Percentiles rank a stretch among this genome's conserved stretches.
Evolutionary conservation across 2,113 vertebrate genomes (phyloP).

Genomic region (Myrmecophaga tridactyla): DNA sequence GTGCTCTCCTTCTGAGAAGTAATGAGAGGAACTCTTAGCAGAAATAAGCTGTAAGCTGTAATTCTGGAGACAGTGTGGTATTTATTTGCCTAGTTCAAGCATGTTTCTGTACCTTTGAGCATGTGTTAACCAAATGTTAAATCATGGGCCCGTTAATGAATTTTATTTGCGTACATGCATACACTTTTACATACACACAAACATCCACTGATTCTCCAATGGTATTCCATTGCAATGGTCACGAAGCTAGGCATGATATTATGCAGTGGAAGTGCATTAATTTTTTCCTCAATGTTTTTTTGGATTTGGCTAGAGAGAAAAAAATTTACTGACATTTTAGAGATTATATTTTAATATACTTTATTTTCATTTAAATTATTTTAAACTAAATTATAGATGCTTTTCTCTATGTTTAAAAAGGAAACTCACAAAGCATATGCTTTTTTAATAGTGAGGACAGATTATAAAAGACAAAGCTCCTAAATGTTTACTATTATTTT

Average conservation of each 20-base stretch:
- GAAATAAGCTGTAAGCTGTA: background rate
- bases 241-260: background rate
- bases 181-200: background rate
- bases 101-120: conserved; percentile 13
- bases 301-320: background rate
- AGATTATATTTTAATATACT: background rate
- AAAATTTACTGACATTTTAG: conserved; percentile 12
- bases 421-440: background rate
- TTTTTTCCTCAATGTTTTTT: conserved; percentile 34
- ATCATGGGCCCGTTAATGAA: conserved; percentile 16
- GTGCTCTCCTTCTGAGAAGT: background rate
- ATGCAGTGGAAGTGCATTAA: conserved; percentile 4
- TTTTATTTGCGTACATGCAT: conserved; percentile 28
- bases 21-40: background rate
- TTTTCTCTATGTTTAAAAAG: conserved; percentile 18
- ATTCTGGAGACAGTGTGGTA: background rate
- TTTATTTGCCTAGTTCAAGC: background rate
- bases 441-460: conserved; percentile 28
- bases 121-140: background rate
- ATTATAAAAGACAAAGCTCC: background rate
- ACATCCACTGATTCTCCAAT: background rate
- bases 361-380: conserved; percentile 39
- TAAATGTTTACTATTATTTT: background rate
- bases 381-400: background rate
- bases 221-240: background rate